Conservation (phyloP, 1,140 invertebrate species). For the Bemisia tabaci region DNA sequence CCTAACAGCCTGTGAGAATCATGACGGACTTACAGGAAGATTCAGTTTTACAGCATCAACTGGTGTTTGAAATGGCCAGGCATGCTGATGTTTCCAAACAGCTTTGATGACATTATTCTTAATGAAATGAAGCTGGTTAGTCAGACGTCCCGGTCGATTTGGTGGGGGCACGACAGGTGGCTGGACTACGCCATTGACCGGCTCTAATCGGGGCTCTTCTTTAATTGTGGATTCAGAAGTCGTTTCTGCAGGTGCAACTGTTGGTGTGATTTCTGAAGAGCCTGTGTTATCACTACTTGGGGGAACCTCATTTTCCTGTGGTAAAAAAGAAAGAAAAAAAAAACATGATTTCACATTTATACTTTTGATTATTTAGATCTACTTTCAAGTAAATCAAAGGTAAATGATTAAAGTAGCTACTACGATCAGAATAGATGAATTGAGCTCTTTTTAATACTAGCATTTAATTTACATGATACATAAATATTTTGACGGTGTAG, state of each 20-base stretch:
- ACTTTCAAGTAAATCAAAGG: too few relatives aligned
- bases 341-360: too few relatives aligned
- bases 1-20: too few relatives aligned
- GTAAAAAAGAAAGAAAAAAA: too few relatives aligned
- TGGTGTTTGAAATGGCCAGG: constrained; percentile 96
- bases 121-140: constrained; percentile 90
- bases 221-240: constrained; percentile 45
- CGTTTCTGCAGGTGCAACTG: not conserved
- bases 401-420: too few relatives aligned
- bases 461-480: too few relatives aligned
- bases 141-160: constrained; percentile 67
- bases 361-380: too few relatives aligned
- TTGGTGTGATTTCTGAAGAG: not conserved
- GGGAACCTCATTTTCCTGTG: not conserved
- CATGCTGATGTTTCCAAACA: constrained; percentile 95
- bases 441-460: too few relatives aligned
- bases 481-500: too few relatives aligned
- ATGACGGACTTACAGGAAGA: constrained; percentile 79
- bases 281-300: not conserved
- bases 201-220: constrained; percentile 54
- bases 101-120: constrained; percentile 88
- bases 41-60: constrained; percentile 93
- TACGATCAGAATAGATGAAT: too few relatives aligned
- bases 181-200: constrained; percentile 68
- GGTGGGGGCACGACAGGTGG: constrained; percentile 61